Percentiles rank a stretch among this genome's conserved stretches.
phyloP scores from a whole-genome alignment of 2,797 vertebrate species.

The Girardinus metallicus region DNA sequence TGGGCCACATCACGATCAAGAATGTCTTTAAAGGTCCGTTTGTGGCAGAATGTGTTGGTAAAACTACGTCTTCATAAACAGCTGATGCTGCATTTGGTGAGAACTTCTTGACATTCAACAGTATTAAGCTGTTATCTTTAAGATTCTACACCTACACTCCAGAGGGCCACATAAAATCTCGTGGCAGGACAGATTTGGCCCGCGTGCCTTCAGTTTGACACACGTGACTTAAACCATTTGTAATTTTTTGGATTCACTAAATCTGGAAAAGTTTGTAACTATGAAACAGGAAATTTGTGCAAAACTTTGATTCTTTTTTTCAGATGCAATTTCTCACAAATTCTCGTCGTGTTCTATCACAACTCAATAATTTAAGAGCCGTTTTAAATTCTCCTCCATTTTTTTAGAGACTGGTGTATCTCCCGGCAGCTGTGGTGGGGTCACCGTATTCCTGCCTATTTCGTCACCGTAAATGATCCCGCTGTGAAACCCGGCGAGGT shows the following conservation, averaged over 20 bases:
- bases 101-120: too few relatives aligned
- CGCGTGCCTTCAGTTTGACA: too few relatives aligned
- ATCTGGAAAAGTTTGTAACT: neutral
- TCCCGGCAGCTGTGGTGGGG: constrained; percentile 97
- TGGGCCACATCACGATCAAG: too few relatives aligned
- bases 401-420: constrained; percentile 91
- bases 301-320: neutral
- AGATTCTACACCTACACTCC: too few relatives aligned
- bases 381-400: neutral
- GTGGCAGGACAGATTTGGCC: too few relatives aligned
- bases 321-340: neutral
- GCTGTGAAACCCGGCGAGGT: constrained; percentile 86
- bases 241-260: neutral
- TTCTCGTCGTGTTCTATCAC: neutral
- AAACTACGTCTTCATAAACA: too few relatives aligned
- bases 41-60: too few relatives aligned
- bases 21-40: too few relatives aligned
- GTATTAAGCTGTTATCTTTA: too few relatives aligned
- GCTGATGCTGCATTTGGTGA: too few relatives aligned
- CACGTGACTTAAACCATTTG: neutral
- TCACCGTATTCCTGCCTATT: constrained; percentile 93
- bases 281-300: neutral
- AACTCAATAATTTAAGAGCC: neutral
- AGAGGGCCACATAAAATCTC: too few relatives aligned
- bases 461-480: constrained; percentile 83